A percentile compares a stretch with the other conserved stretches of the same genome.
Conservation (phyloP, 2,797 vertebrate genomes). For the Ataeniobius toweri region DNA sequence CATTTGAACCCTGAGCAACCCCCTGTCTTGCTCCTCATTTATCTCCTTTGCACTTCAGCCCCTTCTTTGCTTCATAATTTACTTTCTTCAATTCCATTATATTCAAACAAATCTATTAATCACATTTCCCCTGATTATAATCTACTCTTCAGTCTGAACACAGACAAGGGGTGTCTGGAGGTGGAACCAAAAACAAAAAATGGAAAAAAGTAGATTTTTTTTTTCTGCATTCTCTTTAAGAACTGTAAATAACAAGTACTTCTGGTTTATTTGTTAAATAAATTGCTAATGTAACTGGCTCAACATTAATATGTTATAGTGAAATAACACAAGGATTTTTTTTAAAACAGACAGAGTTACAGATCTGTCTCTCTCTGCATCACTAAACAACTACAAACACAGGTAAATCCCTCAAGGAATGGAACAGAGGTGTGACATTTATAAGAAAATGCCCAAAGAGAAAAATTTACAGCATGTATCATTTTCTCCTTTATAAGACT, state of each 20-base stretch:
- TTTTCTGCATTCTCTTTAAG: neutral
- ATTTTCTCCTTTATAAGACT: neutral
- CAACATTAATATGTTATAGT: neutral
- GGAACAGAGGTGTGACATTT: neutral
- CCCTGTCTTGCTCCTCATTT: conserved; percentile 12
- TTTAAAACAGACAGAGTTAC: neutral
- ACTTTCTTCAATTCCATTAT: conserved; percentile 84
- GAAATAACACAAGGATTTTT: neutral
- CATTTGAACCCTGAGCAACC: conserved; percentile 80
- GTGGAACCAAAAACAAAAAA: neutral
- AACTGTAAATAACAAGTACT: neutral
- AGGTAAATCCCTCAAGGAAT: neutral
- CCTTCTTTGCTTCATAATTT: conserved; percentile 30
- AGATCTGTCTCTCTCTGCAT: neutral
- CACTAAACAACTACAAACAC: too few relatives aligned
- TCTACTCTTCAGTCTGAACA: conserved; percentile 71
- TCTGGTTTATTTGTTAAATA: neutral
- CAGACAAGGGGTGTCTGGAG: conserved; percentile 22
- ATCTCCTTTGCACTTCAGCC: conserved; percentile 13
- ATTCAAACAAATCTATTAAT: conserved; percentile 80
- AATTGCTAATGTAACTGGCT: neutral
- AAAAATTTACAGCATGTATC: neutral
- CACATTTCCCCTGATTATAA: conserved; percentile 76
- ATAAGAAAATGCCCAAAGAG: neutral
- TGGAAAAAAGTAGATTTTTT: neutral